Conservation (phyloP, 2,888 invertebrate genomes). For the Elysia crispata region DNA sequence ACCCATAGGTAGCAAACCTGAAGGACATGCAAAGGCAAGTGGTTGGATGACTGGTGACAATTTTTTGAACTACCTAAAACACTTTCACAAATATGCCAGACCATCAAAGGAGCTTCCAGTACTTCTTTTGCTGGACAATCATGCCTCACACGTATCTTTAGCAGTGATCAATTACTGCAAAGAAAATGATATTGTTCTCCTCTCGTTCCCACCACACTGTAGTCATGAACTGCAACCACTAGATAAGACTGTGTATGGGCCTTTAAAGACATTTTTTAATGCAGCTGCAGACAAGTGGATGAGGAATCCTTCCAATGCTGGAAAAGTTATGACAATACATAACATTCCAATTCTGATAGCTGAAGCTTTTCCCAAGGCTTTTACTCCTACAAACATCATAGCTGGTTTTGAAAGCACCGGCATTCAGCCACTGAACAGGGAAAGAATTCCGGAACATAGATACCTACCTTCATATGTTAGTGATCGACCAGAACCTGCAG, state of each 20-base stretch:
- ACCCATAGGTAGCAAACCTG: conserved; percentile 38
- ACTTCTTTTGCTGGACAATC: conserved; percentile 43
- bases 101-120: conserved; percentile 40
- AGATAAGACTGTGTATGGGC: conserved; percentile 45
- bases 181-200: conserved; percentile 33
- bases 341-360: conserved; percentile 20
- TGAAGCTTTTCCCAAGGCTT: conserved; percentile 37
- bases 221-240: conserved; percentile 49
- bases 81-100: conserved; percentile 34
- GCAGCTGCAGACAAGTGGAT: neutral
- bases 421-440: conserved; percentile 42
- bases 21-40: conserved; percentile 15
- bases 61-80: conserved; percentile 42
- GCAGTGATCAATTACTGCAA: conserved; percentile 1
- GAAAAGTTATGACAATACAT: conserved; percentile 42
- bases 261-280: conserved; percentile 43
- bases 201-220: conserved; percentile 49
- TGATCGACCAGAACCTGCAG: conserved; percentile 15
- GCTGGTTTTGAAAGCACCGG: conserved; percentile 43
- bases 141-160: conserved; percentile 14
- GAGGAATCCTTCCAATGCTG: conserved; percentile 27
- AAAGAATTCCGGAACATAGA: conserved; percentile 13
- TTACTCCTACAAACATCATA: conserved; percentile 45
- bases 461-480: conserved; percentile 2
- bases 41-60: conserved; percentile 51